A percentile compares a stretch with the other conserved stretches of the same genome.
These are phyloP conservation scores for Drosophila ohnishii DNA, from an alignment of 1,140 invertebrate genomes.

Conservation along the genomic window DNA sequence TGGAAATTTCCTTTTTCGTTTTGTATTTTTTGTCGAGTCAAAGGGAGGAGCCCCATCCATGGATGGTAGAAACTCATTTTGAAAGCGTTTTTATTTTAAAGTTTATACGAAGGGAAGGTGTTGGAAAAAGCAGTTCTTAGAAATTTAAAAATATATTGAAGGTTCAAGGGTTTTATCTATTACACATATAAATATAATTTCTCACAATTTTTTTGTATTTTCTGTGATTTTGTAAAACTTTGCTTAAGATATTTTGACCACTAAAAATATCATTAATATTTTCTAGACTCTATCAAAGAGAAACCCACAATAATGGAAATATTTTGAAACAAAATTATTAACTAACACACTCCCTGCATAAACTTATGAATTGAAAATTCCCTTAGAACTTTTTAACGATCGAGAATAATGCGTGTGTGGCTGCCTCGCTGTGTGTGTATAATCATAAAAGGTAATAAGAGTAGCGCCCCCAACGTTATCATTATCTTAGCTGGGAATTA, in stretches of 20 bases:
- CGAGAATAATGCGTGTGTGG: constrained; percentile 19
- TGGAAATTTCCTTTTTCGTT: constrained; percentile 54
- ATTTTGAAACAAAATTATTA: not conserved
- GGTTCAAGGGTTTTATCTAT: fast-evolving
- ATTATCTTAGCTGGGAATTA: constrained; percentile 38
- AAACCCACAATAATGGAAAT: not conserved
- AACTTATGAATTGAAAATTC: constrained; percentile 9
- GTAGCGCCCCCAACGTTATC: constrained; percentile 30
- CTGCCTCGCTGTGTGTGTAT: not conserved
- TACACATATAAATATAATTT: too few relatives aligned
- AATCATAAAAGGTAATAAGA: constrained; percentile 41
- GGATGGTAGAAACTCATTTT: constrained; percentile 11
- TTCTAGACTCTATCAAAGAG: not conserved
- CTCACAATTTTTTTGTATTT: not conserved
- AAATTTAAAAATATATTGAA: not conserved
- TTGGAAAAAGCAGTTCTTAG: not conserved
- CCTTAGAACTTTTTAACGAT: constrained; percentile 32
- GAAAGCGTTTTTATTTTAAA: not conserved
- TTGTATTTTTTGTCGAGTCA: constrained; percentile 33
- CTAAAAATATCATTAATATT: not conserved
- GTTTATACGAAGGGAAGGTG: not conserved
- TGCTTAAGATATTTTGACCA: not conserved
- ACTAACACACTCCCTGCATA: not conserved
- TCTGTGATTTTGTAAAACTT: too few relatives aligned
- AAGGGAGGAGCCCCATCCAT: constrained; percentile 21